phyloP scores from a whole-genome alignment of 2,888 invertebrate genomes.

The Agrochola circellaris region DNA sequence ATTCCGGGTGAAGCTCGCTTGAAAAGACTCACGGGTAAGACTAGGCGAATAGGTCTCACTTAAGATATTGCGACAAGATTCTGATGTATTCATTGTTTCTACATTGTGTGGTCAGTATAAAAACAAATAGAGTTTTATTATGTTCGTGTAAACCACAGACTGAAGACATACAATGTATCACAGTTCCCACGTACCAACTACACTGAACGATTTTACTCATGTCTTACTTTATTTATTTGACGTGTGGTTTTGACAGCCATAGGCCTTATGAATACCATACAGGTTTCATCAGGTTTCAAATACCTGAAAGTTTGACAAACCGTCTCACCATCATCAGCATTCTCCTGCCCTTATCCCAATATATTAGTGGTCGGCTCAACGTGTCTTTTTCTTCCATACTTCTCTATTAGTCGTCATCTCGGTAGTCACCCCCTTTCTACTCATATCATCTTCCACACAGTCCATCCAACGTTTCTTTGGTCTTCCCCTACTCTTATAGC shows the following conservation, averaged over 20 bases:
- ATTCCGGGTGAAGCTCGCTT: too few relatives aligned
- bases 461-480: too few relatives aligned
- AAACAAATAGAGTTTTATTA: conserved; percentile 46
- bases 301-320: too few relatives aligned
- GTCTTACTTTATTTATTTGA: conserved; percentile 24
- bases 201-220: not conserved
- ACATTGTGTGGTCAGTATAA: conserved; percentile 22
- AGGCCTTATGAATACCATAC: not conserved
- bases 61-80: conserved; percentile 8
- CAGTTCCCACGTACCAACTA: conserved; percentile 44
- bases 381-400: too few relatives aligned
- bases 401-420: too few relatives aligned
- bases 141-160: conserved; percentile 25
- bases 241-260: conserved; percentile 2
- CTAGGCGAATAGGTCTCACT: not conserved
- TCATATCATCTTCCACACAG: too few relatives aligned
- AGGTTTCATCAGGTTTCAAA: not conserved
- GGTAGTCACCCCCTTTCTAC: too few relatives aligned
- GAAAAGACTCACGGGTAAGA: not conserved
- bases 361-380: too few relatives aligned
- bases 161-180: conserved; percentile 32
- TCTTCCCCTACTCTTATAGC: too few relatives aligned
- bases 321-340: too few relatives aligned
- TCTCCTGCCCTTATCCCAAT: too few relatives aligned
- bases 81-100: conserved; percentile 3